Evolutionary conservation across 2,888 invertebrate genomes (phyloP).

Genomic region (Mycogona germanica): DNA sequence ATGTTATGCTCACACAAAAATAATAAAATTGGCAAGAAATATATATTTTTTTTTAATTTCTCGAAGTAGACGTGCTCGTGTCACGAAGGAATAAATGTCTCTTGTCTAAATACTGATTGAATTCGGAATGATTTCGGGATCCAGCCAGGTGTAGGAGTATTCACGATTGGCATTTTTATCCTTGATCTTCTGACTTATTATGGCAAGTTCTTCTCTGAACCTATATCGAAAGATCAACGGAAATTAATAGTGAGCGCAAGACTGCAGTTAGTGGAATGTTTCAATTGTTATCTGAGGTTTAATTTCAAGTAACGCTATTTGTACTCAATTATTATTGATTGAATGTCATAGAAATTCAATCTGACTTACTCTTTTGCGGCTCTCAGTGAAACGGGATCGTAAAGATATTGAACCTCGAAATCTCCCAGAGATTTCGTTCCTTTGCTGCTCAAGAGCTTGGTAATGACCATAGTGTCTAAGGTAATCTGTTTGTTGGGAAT

Average conservation of each 20-base stretch:
- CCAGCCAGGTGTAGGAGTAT: slow-evolving; percentile 32
- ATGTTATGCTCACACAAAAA: not conserved
- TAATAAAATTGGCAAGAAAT: not conserved
- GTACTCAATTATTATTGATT: too few species aligned
- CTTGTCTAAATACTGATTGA: slow-evolving; percentile 35
- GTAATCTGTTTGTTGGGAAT: slow-evolving; percentile 34
- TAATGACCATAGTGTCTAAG: slow-evolving; percentile 36
- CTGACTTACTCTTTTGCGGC: slow-evolving; percentile 30
- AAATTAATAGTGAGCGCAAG: too few species aligned
- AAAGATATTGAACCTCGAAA: slow-evolving; percentile 37
- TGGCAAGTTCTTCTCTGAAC: slow-evolving; percentile 32
- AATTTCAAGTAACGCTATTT: too few species aligned
- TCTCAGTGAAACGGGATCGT: slow-evolving; percentile 31
- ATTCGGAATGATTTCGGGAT: slow-evolving; percentile 37
- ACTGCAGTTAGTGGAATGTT: not conserved
- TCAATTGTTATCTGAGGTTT: too few species aligned
- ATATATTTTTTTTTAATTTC: not conserved
- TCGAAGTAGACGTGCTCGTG: too few species aligned
- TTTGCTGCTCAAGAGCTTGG: slow-evolving; percentile 33
- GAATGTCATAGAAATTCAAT: not conserved
- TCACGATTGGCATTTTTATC: slow-evolving; percentile 31
- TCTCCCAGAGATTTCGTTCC: slow-evolving; percentile 36
- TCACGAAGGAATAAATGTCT: too few species aligned
- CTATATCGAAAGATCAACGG: too few species aligned
- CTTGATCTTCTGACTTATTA: slow-evolving; percentile 31